Base-by-base conservation (phyloP, 1,140 invertebrate genomes). In the Eriocheir sinensis region DNA sequence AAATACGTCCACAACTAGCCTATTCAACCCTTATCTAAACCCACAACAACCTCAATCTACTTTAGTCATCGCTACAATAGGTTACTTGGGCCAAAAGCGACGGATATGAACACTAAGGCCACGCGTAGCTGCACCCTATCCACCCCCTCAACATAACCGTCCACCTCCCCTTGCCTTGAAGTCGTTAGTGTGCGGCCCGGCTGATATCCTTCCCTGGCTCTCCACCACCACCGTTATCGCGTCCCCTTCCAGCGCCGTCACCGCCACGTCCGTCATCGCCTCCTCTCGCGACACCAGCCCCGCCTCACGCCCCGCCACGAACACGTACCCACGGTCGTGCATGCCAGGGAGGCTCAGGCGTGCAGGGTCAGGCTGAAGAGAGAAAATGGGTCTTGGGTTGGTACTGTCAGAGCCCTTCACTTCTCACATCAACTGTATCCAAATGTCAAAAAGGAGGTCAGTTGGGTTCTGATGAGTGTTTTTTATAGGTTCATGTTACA, bases 251-350 rank as follows among this genome's bases (percentile, higher is more conserved):
- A 95, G 91, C 8, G 96, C 96, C 17, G 92, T 96, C 4, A 97
- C 95, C 8, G 96, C 96, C n/a, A 97, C 38, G 27, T 89, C 92
- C 40, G 91, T 95, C 48, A 96, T 44, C 32, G 96, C 86, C 80
- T 96, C 95, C 72, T 96, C 95, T 89, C 97, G 93, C 91, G 96
- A 96, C 30, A 97, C 89, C 72, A 96, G 95, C 9, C 97, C 97
- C 15, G 94, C 92, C 21, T 94, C 89, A 3, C 44, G 17, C 32
- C 93, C 89, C 96, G 98, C 97, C 0, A 98, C 96, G 96, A 98
- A 98, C 72, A 99, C 97, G 88, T 98, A 97, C 1, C 97, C 98
- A 94, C 98, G 97, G 96, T 99, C 98, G 32, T 97, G 97, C 1
- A 98, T 96, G 34, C 97, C 97, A 1, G 96, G 95, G 15, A 98